Evolutionary conservation across 2,797 vertebrate genomes (phyloP).

Genomic region (Calcarius lapponicus): DNA sequence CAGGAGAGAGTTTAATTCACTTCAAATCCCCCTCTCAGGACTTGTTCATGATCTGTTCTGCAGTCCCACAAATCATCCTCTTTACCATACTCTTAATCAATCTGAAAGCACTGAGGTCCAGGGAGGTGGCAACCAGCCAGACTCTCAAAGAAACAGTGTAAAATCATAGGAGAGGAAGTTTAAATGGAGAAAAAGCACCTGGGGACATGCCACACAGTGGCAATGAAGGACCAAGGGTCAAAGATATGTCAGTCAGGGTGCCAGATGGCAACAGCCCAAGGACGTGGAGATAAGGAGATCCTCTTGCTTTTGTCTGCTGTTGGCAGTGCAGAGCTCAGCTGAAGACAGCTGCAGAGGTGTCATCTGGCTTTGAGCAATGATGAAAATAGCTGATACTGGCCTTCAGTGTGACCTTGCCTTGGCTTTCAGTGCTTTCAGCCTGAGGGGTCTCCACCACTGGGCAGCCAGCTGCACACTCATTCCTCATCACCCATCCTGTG

Average conservation of each 20-base stretch:
- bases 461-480: neutral
- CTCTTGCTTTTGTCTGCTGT: neutral
- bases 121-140: neutral
- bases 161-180: neutral
- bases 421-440: neutral
- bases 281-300: neutral
- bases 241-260: neutral
- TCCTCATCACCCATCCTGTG: neutral
- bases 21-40: neutral
- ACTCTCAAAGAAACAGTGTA: neutral
- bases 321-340: neutral
- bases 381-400: neutral
- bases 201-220: conserved; percentile 32
- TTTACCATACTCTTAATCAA: neutral
- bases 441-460: neutral
- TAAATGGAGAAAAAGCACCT: neutral
- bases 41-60: neutral
- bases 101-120: neutral
- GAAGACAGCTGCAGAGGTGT: neutral
- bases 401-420: neutral
- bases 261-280: neutral
- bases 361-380: neutral
- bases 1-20: conserved; percentile 20
- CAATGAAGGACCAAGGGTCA: conserved; percentile 26
- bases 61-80: neutral